Conservation (phyloP, 2,113 vertebrate genomes). For the Malurus elegans region DNA sequence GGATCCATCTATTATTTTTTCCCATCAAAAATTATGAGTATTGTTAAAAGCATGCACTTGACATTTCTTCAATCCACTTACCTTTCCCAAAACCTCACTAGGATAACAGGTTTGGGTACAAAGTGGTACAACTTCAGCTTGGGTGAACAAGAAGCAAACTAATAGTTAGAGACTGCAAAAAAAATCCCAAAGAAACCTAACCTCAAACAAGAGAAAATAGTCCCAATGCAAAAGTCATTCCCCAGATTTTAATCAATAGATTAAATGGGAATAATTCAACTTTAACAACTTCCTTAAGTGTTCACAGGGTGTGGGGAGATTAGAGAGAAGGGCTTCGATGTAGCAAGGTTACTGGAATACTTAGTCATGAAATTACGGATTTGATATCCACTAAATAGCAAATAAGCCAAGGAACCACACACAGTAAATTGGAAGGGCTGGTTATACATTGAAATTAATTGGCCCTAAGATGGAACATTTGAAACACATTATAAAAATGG, state of each 20-base stretch:
- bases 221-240: neutral
- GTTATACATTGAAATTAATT: neutral
- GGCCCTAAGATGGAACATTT: neutral
- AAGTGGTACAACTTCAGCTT: neutral
- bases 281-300: neutral
- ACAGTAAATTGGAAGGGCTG: neutral
- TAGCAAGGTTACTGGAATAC: neutral
- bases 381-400: neutral
- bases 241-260: neutral
- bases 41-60: neutral
- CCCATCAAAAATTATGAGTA: neutral
- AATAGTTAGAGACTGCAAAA: neutral
- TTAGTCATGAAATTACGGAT: neutral
- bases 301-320: neutral
- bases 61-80: neutral
- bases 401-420: neutral
- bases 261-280: neutral
- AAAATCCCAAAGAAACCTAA: neutral
- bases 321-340: neutral
- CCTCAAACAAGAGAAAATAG: neutral
- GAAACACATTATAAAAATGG: neutral
- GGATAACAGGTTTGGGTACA: neutral
- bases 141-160: neutral
- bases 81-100: neutral
- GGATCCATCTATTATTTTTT: neutral